Evolutionary conservation across 2,888 invertebrate species (phyloP), one percentile per base, ranked within the genome.

Genomic region (Myopa testacea): DNA sequence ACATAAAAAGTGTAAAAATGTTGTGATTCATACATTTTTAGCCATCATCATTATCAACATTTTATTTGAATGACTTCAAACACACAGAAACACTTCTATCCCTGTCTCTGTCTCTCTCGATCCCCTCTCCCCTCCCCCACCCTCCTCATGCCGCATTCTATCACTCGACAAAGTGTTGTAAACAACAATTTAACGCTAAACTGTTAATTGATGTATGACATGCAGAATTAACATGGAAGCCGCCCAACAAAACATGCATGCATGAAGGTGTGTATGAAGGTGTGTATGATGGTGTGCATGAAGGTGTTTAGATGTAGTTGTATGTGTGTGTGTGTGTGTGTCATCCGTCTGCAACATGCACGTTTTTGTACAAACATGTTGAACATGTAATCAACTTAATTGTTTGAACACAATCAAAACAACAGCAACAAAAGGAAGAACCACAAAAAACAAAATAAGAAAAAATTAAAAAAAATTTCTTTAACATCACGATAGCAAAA

Each of bases 231-330:
- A 55, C 55, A 65, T 62, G 62, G 26, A 62, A 8, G 62, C 26
- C 62, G 26, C n/a, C 62, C 26, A n/a, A n/a, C n/a, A 62, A 62
- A 40, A 70, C 72, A n/a, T 38, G 40, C 38, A 45, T 45, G 10
- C 6, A 45, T 6, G 7, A 45, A 45, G 45, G 45, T 45, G 45
- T 84, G 63, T 63, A 26, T 63, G 45, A 8, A 3, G 5, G 63
- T 63, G 63, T 63, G 37, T 79, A 26, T 26, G 26, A 26, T 1
- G 26, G 40, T 12, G 10, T 45, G 10, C 1, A 45, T 6, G 7
- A 45, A 45, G 45, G 45, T 45, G 45, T 26, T 80, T 84, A 85
- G 26, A 26, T 26, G 26, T 26, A 26, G 26, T 26, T 26, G 26
- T 26, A 26, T 26, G 26, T 26, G 26, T 81, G 83, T 84, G 63